Base-by-base conservation (phyloP, 2,113 vertebrate genomes). In the Cynopterus brachyotis region DNA sequence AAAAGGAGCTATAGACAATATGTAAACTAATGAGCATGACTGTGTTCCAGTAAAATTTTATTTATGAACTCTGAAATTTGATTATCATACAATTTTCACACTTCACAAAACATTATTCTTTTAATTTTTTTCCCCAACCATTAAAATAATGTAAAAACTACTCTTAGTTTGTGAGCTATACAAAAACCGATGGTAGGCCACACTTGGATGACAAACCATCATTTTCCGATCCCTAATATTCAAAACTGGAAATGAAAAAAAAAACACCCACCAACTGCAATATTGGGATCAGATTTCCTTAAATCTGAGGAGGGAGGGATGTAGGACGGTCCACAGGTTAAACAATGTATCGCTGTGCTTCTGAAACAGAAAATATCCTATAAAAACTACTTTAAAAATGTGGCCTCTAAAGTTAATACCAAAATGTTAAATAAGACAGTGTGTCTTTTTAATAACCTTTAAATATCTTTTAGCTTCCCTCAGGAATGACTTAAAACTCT, bases 371-470 rank as follows among this genome's bases (percentile, higher is more conserved):
- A 95, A 70, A 19, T 28, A 87, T 78, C 20, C 57, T 64, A 37
- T 42, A 81, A 19, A 96, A 47, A 60, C 32, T 62, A 90, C 55
- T 86, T 50, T 32, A 91, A 96, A 91, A 35, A 55, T 40, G 50
- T 82, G 28, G 64, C n/a, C 69, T 85, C 55, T 88, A 45, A 67
- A 91, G 40, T 73, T 88, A 94, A 91, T 78, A 82, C 73, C 66
- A 96, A 95, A 94, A 95, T 78, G 26, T 83, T 97, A 80, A 87
- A 57, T 66, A 57, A 57, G 2, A 84, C 10, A 82, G 40, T 72
- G 20, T 72, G 28, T 64, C 83, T 86, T 95, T 88, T 79, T 40
- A 95, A 66, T 80, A 94, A 79, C 8, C 50, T 75, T 94, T 90
- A 96, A 82, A 81, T n/a, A 91, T 79, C 60, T 37, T 75, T 75